Conservation (phyloP, 1,140 invertebrate genomes). For the Neodiprion fabricii region DNA sequence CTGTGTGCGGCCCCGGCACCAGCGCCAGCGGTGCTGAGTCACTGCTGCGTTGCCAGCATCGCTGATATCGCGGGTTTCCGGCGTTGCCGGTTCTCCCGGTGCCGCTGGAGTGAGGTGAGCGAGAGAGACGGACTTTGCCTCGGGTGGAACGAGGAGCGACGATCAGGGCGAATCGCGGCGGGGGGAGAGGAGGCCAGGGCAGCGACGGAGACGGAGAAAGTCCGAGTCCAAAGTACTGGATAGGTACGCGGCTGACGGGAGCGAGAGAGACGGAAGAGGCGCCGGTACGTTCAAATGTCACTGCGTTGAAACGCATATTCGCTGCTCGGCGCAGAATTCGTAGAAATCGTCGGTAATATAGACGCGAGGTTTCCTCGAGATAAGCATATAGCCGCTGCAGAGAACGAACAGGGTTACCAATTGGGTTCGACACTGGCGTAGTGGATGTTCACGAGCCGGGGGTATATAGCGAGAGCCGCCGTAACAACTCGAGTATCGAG, state of each 20-base stretch:
- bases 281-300: slow-evolving; percentile 52
- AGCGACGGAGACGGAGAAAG: slow-evolving; percentile 16
- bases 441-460: background rate
- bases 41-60: slow-evolving; percentile 48
- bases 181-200: slow-evolving; percentile 9
- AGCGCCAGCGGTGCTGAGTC: slow-evolving; percentile 41
- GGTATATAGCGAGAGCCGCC: background rate
- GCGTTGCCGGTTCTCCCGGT: slow-evolving; percentile 37
- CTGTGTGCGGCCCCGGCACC: slow-evolving; percentile 9
- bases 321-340: slow-evolving; percentile 44
- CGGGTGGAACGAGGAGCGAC: background rate
- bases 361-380: slow-evolving; percentile 42
- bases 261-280: slow-evolving; percentile 19
- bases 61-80: slow-evolving; percentile 20
- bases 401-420: slow-evolving; percentile 36
- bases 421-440: slow-evolving; percentile 23
- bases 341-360: slow-evolving; percentile 52
- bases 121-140: too few species aligned
- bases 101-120: background rate
- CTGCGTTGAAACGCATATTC: slow-evolving; percentile 42
- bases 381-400: slow-evolving; percentile 31
- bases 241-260: too few species aligned
- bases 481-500: background rate
- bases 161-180: slow-evolving; percentile 8
- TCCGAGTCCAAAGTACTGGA: too few species aligned